phyloP scores from a whole-genome alignment of 2,113 vertebrate species.

The Scytalopus superciliaris region DNA sequence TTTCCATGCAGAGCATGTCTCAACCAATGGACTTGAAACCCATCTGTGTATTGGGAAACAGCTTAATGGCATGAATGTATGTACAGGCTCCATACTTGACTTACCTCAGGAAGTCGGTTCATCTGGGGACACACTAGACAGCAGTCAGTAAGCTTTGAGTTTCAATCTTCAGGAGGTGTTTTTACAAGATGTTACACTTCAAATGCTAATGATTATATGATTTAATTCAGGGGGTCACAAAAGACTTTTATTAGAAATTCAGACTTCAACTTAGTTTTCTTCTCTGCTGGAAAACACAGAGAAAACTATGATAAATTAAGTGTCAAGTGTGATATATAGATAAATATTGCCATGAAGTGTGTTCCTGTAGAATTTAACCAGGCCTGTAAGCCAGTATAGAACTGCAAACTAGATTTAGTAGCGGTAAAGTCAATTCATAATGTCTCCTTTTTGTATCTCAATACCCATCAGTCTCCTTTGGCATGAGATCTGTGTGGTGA shows the following conservation, averaged over 20 bases:
- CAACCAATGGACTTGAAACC: not conserved
- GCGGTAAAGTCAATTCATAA: not conserved
- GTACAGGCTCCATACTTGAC: not conserved
- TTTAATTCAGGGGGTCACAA: not conserved
- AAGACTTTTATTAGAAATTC: not conserved
- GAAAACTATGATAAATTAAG: conserved; percentile 40
- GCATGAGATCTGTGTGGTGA: not conserved
- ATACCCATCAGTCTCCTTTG: not conserved
- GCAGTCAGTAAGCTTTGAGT: not conserved
- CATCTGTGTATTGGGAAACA: not conserved
- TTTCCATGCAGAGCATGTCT: not conserved
- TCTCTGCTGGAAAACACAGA: not conserved
- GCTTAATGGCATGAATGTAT: rapidly evolving
- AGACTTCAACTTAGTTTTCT: not conserved
- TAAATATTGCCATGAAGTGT: not conserved
- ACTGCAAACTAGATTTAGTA: not conserved
- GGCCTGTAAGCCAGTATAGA: not conserved
- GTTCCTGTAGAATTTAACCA: not conserved
- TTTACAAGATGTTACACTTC: not conserved
- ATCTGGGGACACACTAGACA: not conserved
- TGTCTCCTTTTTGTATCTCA: not conserved
- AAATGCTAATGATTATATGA: not conserved
- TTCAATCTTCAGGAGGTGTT: not conserved
- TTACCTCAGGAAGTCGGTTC: not conserved
- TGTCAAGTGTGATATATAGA: conserved; percentile 27